Evolutionary conservation across 2,888 invertebrate species (phyloP).

Genomic region (Spodoptera exigua): DNA sequence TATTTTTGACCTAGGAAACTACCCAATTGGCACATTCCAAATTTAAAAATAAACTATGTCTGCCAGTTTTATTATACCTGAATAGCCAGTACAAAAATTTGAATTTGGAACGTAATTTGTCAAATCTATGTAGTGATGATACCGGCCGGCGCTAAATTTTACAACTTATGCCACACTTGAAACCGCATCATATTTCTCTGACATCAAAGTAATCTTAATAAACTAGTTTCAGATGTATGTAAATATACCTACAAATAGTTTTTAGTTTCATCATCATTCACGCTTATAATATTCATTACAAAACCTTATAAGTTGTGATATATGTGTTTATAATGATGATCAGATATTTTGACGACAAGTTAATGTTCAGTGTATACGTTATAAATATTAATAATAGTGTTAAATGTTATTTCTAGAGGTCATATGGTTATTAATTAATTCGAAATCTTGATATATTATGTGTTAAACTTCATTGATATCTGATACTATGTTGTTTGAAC

Average conservation of each 20-base stretch:
- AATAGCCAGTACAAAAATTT: too few species aligned
- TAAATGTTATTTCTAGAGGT: constrained; percentile 26
- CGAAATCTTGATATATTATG: constrained; percentile 15
- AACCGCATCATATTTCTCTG: constrained; percentile 51
- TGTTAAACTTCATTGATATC: constrained; percentile 19
- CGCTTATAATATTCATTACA: constrained; percentile 37
- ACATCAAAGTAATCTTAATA: constrained; percentile 48
- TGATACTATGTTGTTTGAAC: constrained; percentile 12
- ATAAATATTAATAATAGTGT: constrained; percentile 25
- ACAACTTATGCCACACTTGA: constrained; percentile 23
- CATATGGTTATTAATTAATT: constrained; percentile 24
- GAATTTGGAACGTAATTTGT: too few species aligned
- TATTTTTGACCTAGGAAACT: too few species aligned
- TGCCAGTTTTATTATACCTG: too few species aligned
- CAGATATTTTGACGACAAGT: constrained; percentile 21
- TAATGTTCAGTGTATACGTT: constrained; percentile 29
- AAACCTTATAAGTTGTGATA: constrained; percentile 23
- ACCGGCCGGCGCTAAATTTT: constrained; percentile 2
- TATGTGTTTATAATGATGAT: constrained; percentile 7
- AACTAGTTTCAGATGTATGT: constrained; percentile 56
- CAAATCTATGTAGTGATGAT: too few species aligned
- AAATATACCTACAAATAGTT: constrained; percentile 55
- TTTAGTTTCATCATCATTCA: constrained; percentile 47
- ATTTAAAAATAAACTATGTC: too few species aligned
- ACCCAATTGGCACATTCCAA: too few species aligned